These are phyloP conservation scores for Neodiprion virginianus DNA, from an alignment of 1,140 invertebrate species.

Conservation along the genomic window DNA sequence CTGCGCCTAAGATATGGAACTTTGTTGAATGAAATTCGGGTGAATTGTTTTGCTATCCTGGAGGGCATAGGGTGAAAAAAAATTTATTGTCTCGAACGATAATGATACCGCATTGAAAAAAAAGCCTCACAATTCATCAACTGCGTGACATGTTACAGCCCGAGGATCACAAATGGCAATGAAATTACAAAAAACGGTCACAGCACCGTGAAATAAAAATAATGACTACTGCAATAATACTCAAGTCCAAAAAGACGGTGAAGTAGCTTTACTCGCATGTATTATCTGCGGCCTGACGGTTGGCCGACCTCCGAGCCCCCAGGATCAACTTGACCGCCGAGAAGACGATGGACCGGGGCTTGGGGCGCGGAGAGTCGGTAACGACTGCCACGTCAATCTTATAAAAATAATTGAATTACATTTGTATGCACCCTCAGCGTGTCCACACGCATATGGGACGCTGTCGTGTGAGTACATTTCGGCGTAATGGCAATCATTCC, in stretches of 20 bases:
- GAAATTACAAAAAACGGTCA: too few species aligned
- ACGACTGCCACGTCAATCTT: constrained; percentile 16
- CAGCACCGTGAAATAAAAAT: background rate
- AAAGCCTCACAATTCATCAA: too few species aligned
- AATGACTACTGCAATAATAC: background rate
- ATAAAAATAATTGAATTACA: constrained; percentile 18
- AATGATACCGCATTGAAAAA: too few species aligned
- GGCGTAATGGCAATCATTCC: constrained; percentile 12
- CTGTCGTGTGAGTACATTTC: constrained; percentile 6
- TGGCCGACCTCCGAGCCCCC: background rate
- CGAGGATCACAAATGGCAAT: too few species aligned
- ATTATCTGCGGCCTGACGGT: background rate
- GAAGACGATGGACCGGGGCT: background rate
- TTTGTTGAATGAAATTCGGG: too few species aligned
- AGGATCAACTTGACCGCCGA: background rate
- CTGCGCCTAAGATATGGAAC: too few species aligned
- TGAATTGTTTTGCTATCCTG: too few species aligned
- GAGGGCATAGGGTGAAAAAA: too few species aligned
- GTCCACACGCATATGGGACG: background rate
- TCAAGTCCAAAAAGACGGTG: background rate
- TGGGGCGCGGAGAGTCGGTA: background rate
- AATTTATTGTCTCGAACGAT: too few species aligned
- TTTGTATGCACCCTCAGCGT: background rate
- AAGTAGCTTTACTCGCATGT: constrained; percentile 1
- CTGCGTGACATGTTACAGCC: too few species aligned